phyloP scores from a whole-genome alignment of 2,797 vertebrate species.

The Pogonophryne albipinna region DNA sequence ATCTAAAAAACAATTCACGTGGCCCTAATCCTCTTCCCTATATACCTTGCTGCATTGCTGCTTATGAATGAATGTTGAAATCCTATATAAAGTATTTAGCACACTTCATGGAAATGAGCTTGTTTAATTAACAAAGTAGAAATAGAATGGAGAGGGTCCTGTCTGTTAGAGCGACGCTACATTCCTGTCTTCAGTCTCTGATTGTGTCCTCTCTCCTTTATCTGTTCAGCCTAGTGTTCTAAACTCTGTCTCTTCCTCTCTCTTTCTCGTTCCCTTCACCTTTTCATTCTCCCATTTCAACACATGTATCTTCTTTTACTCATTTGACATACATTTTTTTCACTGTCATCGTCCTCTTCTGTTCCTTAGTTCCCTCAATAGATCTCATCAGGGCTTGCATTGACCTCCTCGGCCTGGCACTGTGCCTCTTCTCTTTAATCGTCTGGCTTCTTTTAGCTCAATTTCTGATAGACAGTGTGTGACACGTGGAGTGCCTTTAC shows the following conservation, averaged over 20 bases:
- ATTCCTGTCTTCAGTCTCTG: conserved; percentile 55
- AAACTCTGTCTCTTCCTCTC: conserved; percentile 48
- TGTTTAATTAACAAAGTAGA: too few relatives aligned
- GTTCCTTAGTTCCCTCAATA: conserved; percentile 80
- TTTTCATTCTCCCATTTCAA: conserved; percentile 25
- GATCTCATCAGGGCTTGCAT: conserved; percentile 80
- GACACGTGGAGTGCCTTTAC: not conserved
- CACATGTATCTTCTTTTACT: conserved; percentile 5
- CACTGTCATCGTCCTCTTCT: not conserved
- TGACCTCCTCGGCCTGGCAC: conserved; percentile 66
- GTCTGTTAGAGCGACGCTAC: conserved; percentile 23
- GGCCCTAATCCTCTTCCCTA: too few relatives aligned
- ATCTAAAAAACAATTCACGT: too few relatives aligned
- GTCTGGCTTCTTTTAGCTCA: conserved; percentile 35
- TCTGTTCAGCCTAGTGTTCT: conserved; percentile 37
- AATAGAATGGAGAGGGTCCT: not conserved
- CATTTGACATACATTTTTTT: conserved; percentile 6
- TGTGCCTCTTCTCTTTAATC: conserved; percentile 27
- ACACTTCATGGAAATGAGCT: too few relatives aligned
- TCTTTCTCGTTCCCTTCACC: conserved; percentile 18
- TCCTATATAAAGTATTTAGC: too few relatives aligned
- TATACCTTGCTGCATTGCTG: too few relatives aligned
- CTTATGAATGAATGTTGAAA: too few relatives aligned
- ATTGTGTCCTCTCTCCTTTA: conserved; percentile 36
- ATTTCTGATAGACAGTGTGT: conserved; percentile 10